Percentiles rank a stretch among this genome's conserved stretches.
Evolutionary conservation across 2,888 invertebrate genomes (phyloP).

Genomic region (Antheraea assamensis): DNA sequence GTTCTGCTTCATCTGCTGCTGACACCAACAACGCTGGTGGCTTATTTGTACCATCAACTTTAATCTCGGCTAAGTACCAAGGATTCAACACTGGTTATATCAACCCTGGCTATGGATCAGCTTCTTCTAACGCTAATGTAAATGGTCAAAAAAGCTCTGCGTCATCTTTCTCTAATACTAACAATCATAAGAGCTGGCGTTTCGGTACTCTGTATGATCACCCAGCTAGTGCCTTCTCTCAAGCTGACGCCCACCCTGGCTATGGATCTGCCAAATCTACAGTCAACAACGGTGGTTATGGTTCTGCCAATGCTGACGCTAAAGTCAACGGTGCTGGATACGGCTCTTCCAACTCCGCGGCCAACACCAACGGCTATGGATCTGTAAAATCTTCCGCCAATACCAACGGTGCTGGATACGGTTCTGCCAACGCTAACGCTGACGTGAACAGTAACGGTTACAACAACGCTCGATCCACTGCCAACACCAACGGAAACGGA

Average conservation of each 20-base stretch:
- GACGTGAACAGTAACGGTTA: conserved; percentile 47
- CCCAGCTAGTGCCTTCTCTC: conserved; percentile 37
- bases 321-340: conserved; percentile 31
- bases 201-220: conserved; percentile 64
- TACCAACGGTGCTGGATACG: conserved; percentile 47
- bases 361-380: conserved; percentile 39
- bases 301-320: conserved; percentile 45
- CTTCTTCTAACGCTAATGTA: conserved; percentile 58
- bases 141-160: conserved; percentile 48
- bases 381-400: conserved; percentile 46
- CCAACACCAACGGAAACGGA: conserved; percentile 42
- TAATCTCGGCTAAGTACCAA: conserved; percentile 53
- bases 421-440: conserved; percentile 46
- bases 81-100: conserved; percentile 48
- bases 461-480: conserved; percentile 35
- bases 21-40: conserved; percentile 43
- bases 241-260: conserved; percentile 21
- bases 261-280: conserved; percentile 37
- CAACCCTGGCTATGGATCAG: conserved; percentile 42
- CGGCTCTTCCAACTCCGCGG: conserved; percentile 41
- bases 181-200: conserved; percentile 62
- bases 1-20: conserved; percentile 57
- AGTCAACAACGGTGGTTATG: conserved; percentile 42
- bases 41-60: conserved; percentile 42
- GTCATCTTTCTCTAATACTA: conserved; percentile 49